A percentile compares a stretch with the other conserved stretches of the same genome.
Conservation (phyloP, 2,113 vertebrate species). For the Maccullochella peelii region DNA sequence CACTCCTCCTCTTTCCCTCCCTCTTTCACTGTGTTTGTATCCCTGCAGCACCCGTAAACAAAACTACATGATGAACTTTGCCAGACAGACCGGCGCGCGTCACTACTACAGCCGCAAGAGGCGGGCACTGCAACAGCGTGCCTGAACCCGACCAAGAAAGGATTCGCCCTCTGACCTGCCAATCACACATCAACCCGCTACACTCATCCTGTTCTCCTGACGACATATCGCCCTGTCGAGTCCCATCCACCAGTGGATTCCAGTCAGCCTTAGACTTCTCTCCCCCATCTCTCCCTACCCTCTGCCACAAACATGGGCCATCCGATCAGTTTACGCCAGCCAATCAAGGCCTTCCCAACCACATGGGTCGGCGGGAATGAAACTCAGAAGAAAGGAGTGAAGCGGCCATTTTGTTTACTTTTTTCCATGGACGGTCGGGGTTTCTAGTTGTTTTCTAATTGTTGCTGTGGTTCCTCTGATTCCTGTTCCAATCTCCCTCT, state of each 20-base stretch:
- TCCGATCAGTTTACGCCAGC: conserved; percentile 70
- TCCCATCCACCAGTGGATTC: conserved; percentile 73
- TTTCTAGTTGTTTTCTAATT: conserved; percentile 80
- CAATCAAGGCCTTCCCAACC: conserved; percentile 69
- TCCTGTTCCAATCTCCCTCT: conserved; percentile 55
- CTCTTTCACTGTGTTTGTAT: conserved; percentile 71
- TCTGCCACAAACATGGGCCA: conserved; percentile 65
- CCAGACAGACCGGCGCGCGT: conserved; percentile 95
- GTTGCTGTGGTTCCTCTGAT: conserved; percentile 74
- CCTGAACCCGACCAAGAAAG: conserved; percentile 83
- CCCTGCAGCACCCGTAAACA: conserved; percentile 96
- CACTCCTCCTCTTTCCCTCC: conserved; percentile 43
- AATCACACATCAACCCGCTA: conserved; percentile 72
- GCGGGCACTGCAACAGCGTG: conserved; percentile 92
- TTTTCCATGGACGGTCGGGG: conserved; percentile 64
- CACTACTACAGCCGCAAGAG: conserved; percentile 99
- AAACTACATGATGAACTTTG: conserved; percentile 99
- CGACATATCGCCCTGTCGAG: conserved; percentile 62
- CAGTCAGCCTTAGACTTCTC: conserved; percentile 73
- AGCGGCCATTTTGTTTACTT: conserved; percentile 77
- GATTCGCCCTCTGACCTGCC: conserved; percentile 77
- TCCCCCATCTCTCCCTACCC: conserved; percentile 45
- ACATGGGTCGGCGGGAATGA: conserved; percentile 64
- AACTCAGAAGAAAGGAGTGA: conserved; percentile 76
- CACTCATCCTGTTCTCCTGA: conserved; percentile 66